Evolutionary conservation across 2,888 invertebrate genomes (phyloP), one percentile per base, ranked within the genome.

Genomic region (Harpagoxenus sublaevis): DNA sequence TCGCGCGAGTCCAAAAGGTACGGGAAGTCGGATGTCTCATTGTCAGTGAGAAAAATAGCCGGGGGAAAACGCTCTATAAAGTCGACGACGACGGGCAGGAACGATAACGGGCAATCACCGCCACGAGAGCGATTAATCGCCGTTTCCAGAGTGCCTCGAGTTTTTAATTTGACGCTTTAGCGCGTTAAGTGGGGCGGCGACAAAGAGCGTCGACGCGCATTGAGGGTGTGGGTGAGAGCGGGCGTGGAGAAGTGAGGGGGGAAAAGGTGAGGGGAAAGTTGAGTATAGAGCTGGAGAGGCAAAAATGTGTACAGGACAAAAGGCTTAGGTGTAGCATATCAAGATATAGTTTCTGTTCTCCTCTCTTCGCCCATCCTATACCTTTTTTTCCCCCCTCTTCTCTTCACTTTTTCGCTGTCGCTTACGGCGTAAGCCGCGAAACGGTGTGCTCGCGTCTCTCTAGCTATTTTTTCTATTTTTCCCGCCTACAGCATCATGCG

Each of bases 101-200:
- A 71, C 87, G 86, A 88, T 91, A 90, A 87, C 85, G 88, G 85
- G 87, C 88, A 88, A 90, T 90, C 84, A 75, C 55, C 63, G 74
- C 60, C 87, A 71, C 74, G 82, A 71, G 79, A 63, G 42, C 42
- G 73, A 83, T 81, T 92, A 92, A 93, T 93, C 92, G 92, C 68
- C 86, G 87, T 87, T 88, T 87, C 83, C 81, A 79, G 88, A 84
- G 86, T 87, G 87, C 74, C 90, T 93, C 87, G 90, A 93, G 93
- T 92, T 92, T 92, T 93, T 93, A 93, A 93, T 93, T 93, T 90
- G 92, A 92, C 91, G 88, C 92, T 91, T 91, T 89, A 91, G 89
- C 87, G 88, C 89, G 90, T 87, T 85, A 90, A 92, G 92, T 92
- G 92, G 92, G 86, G 88, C 68, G 23, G 23, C 88, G 86, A 86